Evolutionary conservation across 2,113 vertebrate species (phyloP).

Genomic region (Nyctereutes procyonoides): DNA sequence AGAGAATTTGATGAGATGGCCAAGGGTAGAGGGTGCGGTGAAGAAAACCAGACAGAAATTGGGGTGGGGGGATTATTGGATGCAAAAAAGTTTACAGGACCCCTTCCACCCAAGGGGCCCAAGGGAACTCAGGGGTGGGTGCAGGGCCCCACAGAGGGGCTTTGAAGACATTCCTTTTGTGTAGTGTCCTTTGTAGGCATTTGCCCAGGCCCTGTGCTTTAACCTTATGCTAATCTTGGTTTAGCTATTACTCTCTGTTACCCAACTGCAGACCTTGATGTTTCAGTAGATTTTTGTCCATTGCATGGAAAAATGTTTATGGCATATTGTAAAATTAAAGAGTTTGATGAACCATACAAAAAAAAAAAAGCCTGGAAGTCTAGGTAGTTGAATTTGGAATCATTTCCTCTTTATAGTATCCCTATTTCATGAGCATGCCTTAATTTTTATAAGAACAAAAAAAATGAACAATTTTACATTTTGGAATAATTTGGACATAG

Average conservation of each 20-base stretch:
- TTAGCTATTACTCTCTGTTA: background rate
- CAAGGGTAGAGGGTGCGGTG: slow-evolving; percentile 55
- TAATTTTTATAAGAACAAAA: background rate
- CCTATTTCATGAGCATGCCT: background rate
- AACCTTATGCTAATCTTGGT: slow-evolving; percentile 30
- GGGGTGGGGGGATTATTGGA: slow-evolving; percentile 21
- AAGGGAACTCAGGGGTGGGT: slow-evolving; percentile 62
- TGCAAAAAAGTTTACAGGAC: slow-evolving; percentile 67
- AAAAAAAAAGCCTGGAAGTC: too few relatives aligned
- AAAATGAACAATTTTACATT: background rate
- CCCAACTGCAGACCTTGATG: too few relatives aligned
- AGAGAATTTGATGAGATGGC: slow-evolving; percentile 65
- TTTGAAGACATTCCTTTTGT: slow-evolving; percentile 68
- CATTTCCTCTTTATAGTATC: background rate
- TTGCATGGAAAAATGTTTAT: too few relatives aligned
- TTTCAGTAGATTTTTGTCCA: too few relatives aligned
- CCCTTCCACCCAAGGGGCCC: slow-evolving; percentile 53
- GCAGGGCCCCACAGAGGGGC: slow-evolving; percentile 9
- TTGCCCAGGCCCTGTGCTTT: background rate
- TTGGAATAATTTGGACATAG: background rate
- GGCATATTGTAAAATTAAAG: too few relatives aligned
- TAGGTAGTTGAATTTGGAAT: background rate
- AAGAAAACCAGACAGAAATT: slow-evolving; percentile 66
- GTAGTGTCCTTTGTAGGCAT: background rate
- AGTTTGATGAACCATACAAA: too few relatives aligned